Conservation (phyloP, 2,888 invertebrate genomes). For the Sinohyriopsis cumingii region DNA sequence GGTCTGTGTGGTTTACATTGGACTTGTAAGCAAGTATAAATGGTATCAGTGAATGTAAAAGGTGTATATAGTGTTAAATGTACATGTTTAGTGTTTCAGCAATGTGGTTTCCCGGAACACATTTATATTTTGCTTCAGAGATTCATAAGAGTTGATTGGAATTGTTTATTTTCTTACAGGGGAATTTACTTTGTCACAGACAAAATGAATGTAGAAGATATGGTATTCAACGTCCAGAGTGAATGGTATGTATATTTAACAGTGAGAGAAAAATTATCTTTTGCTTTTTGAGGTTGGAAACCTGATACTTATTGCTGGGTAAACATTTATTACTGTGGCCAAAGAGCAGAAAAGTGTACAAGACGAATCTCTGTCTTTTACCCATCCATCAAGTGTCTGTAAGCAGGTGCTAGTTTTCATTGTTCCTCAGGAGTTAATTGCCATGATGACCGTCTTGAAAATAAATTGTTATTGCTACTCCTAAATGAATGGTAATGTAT, state of each 20-base stretch:
- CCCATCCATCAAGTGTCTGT: background rate
- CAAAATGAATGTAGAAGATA: constrained; percentile 57
- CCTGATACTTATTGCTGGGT: background rate
- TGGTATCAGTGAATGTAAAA: no score
- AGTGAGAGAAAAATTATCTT: background rate
- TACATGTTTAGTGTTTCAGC: no score
- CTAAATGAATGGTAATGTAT: no score
- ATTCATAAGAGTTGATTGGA: background rate
- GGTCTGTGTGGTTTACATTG: no score
- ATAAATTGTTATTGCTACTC: no score
- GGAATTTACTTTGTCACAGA: constrained; percentile 73
- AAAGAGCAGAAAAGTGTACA: background rate
- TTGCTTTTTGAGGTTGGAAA: background rate
- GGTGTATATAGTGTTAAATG: no score
- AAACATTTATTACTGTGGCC: background rate
- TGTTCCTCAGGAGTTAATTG: no score
- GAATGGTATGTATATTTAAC: constrained; percentile 63
- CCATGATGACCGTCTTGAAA: no score
- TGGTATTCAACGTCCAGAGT: constrained; percentile 59
- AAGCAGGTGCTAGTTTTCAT: no score
- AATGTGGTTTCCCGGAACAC: no score
- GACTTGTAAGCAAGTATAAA: no score
- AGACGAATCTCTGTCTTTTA: background rate
- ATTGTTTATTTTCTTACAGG: constrained; percentile 52
- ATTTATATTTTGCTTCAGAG: background rate